phyloP scores from a whole-genome alignment of 1,140 invertebrate genomes.

The Cyphomyrmex costatus region DNA sequence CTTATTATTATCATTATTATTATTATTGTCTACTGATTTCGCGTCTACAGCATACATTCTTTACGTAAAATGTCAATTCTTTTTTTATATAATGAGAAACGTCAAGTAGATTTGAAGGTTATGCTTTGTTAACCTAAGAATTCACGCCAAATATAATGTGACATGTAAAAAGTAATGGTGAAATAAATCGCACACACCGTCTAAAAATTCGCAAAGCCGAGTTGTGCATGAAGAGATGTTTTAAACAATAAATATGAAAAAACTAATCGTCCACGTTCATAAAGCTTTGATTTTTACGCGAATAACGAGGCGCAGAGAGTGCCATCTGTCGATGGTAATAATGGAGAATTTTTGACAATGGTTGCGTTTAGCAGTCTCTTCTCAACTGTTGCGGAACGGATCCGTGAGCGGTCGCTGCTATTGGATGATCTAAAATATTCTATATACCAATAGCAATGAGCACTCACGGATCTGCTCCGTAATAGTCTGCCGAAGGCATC shows the following conservation, averaged over 20 bases:
- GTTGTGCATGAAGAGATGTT: conserved; percentile 58
- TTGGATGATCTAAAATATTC: too few species aligned
- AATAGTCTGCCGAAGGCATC: too few species aligned
- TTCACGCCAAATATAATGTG: neutral
- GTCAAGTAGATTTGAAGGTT: conserved; percentile 60
- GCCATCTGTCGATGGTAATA: neutral
- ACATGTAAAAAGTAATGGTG: neutral
- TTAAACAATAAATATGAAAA: conserved; percentile 39
- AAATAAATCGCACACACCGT: conserved; percentile 49
- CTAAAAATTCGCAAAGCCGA: conserved; percentile 37
- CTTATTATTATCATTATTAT: conserved; percentile 11
- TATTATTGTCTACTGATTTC: neutral
- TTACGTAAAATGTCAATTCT: conserved; percentile 1
- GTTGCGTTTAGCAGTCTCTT: too few species aligned
- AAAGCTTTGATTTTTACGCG: neutral
- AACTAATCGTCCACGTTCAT: neutral
- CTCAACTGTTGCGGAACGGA: too few species aligned
- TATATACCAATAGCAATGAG: too few species aligned
- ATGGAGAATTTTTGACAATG: neutral
- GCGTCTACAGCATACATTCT: neutral
- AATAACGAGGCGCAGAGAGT: neutral
- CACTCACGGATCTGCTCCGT: too few species aligned
- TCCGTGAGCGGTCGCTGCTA: too few species aligned
- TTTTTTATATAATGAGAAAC: conserved; percentile 17
- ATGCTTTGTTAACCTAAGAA: conserved; percentile 33